phyloP scores from a whole-genome alignment of 1,140 invertebrate species.

The Frieseomelitta varia region DNA sequence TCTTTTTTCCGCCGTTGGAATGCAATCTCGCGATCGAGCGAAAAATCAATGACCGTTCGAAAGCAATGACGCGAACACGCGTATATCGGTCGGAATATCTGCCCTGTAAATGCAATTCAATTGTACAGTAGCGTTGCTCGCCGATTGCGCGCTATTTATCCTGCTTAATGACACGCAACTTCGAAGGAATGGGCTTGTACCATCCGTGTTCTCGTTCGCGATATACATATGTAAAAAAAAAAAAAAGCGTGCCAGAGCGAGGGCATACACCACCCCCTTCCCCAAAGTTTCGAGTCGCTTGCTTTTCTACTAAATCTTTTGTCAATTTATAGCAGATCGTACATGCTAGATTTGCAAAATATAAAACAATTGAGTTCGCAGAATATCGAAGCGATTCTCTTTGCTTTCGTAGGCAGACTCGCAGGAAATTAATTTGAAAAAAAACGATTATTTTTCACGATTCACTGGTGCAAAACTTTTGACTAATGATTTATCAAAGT shows the following conservation, averaged over 20 bases:
- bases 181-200: not conserved
- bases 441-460: too few species aligned
- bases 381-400: not conserved
- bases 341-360: too few species aligned
- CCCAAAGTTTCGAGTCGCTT: not conserved
- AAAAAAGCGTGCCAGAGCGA: not conserved
- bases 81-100: not conserved
- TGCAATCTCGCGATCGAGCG: slow-evolving; percentile 19
- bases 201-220: not conserved
- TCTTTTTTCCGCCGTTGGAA: not conserved
- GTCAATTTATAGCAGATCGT: not conserved
- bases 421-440: too few species aligned
- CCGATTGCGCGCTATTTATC: slow-evolving; percentile 4
- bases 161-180: slow-evolving; percentile 6
- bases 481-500: too few species aligned
- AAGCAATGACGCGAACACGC: not conserved
- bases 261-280: not conserved
- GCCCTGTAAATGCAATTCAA: slow-evolving; percentile 15
- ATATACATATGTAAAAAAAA: not conserved
- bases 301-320: not conserved
- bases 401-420: too few species aligned
- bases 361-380: too few species aligned
- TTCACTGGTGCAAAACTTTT: too few species aligned
- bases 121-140: not conserved
- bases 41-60: slow-evolving; percentile 24